These are phyloP conservation scores for Boleophthalmus pectinirostris DNA, from an alignment of 2,113 vertebrate genomes.

Conservation along the genomic window DNA sequence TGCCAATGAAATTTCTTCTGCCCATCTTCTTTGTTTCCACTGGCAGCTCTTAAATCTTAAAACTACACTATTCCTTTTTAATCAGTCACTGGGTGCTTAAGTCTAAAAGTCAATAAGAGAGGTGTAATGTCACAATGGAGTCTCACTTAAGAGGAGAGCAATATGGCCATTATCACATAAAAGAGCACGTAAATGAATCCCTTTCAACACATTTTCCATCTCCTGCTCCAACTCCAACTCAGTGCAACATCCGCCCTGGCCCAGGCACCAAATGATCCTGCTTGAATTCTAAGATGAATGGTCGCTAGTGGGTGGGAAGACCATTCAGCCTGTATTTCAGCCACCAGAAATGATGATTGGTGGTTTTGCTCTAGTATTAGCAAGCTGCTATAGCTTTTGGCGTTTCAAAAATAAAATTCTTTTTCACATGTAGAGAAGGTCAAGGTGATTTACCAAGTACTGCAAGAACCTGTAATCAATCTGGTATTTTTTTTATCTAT, in stretches of 20 bases:
- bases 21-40: slow-evolving; percentile 23
- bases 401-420: neutral
- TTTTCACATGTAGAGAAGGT: neutral
- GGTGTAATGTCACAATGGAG: slow-evolving; percentile 25
- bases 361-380: slow-evolving; percentile 16
- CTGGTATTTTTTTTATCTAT: no score
- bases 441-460: neutral
- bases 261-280: slow-evolving; percentile 41
- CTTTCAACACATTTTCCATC: slow-evolving; percentile 22
- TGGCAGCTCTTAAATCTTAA: slow-evolving; percentile 27
- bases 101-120: slow-evolving; percentile 39
- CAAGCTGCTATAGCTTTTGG: neutral
- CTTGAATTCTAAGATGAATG: slow-evolving; percentile 38
- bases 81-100: slow-evolving; percentile 32
- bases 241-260: slow-evolving; percentile 19
- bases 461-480: neutral
- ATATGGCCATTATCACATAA: slow-evolving; percentile 40
- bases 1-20: slow-evolving; percentile 15
- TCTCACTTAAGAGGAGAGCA: slow-evolving; percentile 20
- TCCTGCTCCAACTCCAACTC: slow-evolving; percentile 35
- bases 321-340: slow-evolving; percentile 36
- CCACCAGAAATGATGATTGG: slow-evolving; percentile 22
- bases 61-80: slow-evolving; percentile 20
- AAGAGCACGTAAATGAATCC: slow-evolving; percentile 34
- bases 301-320: slow-evolving; percentile 36